These are phyloP conservation scores for Myotis vivesi DNA, from an alignment of 2,797 vertebrate species.

Conservation along the genomic window DNA sequence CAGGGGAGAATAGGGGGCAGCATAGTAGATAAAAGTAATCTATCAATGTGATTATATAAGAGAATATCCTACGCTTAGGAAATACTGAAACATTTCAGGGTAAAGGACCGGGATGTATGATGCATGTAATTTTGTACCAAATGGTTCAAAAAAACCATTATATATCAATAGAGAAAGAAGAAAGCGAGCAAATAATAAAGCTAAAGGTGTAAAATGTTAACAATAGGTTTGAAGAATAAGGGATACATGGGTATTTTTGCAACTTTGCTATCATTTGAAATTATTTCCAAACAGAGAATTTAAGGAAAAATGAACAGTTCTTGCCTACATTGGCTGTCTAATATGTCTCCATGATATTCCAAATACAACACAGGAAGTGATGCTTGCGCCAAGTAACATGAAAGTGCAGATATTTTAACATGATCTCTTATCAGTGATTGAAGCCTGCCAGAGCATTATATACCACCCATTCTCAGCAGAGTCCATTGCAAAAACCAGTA, in stretches of 20 bases:
- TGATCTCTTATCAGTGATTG: constrained; percentile 78
- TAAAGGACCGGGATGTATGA: not conserved
- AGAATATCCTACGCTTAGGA: not conserved
- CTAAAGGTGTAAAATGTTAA: not conserved
- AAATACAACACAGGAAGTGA: constrained; percentile 80
- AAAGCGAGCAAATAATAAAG: not conserved
- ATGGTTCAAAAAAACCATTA: not conserved
- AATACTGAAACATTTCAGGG: not conserved
- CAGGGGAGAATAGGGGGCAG: fast-evolving
- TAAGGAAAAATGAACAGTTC: constrained; percentile 63
- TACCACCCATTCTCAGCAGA: constrained; percentile 63
- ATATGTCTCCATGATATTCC: constrained; percentile 72
- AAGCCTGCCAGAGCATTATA: constrained; percentile 78
- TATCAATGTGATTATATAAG: not conserved
- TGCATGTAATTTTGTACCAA: not conserved
- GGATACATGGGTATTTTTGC: not conserved
- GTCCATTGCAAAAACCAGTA: constrained; percentile 69
- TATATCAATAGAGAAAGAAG: not conserved
- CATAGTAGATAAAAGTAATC: not conserved
- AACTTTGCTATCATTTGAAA: not conserved
- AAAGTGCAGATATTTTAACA: constrained; percentile 75
- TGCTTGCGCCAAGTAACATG: constrained; percentile 73
- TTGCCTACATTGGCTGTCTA: constrained; percentile 77
- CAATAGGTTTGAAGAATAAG: not conserved
- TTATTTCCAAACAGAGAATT: constrained; percentile 2